Evolutionary conservation across 2,113 vertebrate genomes (phyloP), one percentile per base, ranked within the genome.

Genomic region (Erythrolamprus reginae): DNA sequence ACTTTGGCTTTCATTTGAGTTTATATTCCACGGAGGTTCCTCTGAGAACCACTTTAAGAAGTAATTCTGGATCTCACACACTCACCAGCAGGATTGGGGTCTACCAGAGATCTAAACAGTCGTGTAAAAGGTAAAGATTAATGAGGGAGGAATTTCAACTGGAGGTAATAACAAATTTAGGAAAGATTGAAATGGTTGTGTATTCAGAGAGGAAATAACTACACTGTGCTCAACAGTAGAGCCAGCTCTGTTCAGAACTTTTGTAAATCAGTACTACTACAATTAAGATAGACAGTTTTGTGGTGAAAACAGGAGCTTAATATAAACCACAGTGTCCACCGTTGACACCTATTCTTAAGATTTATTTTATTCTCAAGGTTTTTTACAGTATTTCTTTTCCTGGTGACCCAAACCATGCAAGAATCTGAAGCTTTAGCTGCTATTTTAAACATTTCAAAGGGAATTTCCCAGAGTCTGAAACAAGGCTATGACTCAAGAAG

Each of bases 71-170:
- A 42, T 86, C 21, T 87, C 45, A 0, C 1, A 55, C 47, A 24
- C 90, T 92, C 58, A 85, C n/a, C 82, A 86, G 24, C 87, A 87
- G 52, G 61, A 88, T 82, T 53, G 38, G 33, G 24, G 52, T 82
- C 55, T 90, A 33, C 38, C n/a, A 13, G 42, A 53, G 21, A 7
- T 8, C 47, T 85, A 48, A 88, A 42, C 82, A 33, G 6, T 50
- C 0, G 1, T 24, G 55, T 56, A 58, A 58, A 58, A 61, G 26
- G 10, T 61, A 61, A 61, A 65, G 12, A 65, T n/a, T 38, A n/a
- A 33, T 70, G n/a, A 70, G 65, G n/a, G 0, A 38, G 65, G n/a
- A 38, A 70, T 7, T 70, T 70, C n/a, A 70, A 6, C 65, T 2
- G 13, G 65, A 70, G 15, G 13, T 38, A 70, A 38, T 38, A 33